These are phyloP conservation scores for Campodea augens DNA, from an alignment of 1,140 invertebrate genomes.

Conservation along the genomic window DNA sequence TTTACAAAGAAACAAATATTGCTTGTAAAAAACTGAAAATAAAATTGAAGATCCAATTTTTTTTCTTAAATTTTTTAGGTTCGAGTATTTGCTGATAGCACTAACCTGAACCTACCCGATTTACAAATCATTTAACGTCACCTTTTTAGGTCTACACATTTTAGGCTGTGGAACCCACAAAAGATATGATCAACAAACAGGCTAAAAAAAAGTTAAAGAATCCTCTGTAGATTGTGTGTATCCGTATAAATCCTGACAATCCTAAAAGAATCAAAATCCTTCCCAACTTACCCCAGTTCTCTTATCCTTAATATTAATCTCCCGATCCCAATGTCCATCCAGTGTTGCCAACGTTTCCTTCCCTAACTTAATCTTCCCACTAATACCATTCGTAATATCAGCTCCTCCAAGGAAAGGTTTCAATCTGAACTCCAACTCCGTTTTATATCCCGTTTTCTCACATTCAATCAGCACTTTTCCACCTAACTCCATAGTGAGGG, in stretches of 20 bases:
- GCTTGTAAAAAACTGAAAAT: too few relatives aligned
- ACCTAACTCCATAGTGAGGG: constrained; percentile 83
- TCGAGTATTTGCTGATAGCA: too few relatives aligned
- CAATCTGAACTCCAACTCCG: constrained; percentile 81
- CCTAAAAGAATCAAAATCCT: too few relatives aligned
- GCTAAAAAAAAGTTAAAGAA: too few relatives aligned
- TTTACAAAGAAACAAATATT: too few relatives aligned
- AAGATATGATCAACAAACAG: constrained; percentile 4
- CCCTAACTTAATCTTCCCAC: constrained; percentile 65
- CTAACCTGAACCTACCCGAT: too few relatives aligned
- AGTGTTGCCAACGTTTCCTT: constrained; percentile 71
- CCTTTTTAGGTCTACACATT: too few relatives aligned
- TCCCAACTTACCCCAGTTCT: constrained; percentile 36
- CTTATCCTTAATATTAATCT: constrained; percentile 62
- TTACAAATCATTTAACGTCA: too few relatives aligned
- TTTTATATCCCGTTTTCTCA: constrained; percentile 78
- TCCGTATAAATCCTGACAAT: too few relatives aligned
- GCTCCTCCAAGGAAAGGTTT: constrained; percentile 70
- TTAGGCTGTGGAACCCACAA: neutral
- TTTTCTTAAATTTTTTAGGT: too few relatives aligned
- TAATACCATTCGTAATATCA: constrained; percentile 64
- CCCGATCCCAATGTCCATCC: constrained; percentile 81
- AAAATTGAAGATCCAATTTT: too few relatives aligned
- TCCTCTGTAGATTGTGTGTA: too few relatives aligned
- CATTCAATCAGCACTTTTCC: constrained; percentile 74